Evolutionary conservation across 2,888 invertebrate species (phyloP), one percentile per base, ranked within the genome.

Genomic region (Ypsolopha scabrella): DNA sequence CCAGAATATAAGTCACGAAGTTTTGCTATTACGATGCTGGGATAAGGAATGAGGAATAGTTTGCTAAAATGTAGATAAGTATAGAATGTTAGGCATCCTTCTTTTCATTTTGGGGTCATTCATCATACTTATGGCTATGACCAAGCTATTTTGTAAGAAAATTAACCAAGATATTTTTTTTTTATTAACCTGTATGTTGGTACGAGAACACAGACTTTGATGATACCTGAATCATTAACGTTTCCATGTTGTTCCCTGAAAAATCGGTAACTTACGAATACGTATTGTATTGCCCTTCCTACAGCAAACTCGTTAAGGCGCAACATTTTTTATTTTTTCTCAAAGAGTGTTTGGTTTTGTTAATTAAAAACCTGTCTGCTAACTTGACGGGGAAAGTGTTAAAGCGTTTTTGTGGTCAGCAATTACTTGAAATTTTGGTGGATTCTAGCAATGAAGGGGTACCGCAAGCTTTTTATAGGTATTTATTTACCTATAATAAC

Each of bases 301-400:
- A n/a, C 60, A 50, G 68, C 59, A 65, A 67, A 68, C 67, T 69
- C 67, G 64, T 70, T 70, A 69, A 62, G 63, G 60, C 55, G 51
- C 57, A 59, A 55, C 54, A 58, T 62, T 65, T 66, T 64, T 66
- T 63, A 57, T 59, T 38, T 41, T 13, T 57, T 52, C 55, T 50
- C 54, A 51, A 59, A 57, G 58, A 60, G 63, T 65, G 51, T 66
- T 63, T 61, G 61, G 65, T 56, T 64, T 64, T 65, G 68, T 68
- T 69, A 69, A 68, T 70, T 68, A 68, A 67, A 70, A 69, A 65
- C 66, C 67, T 67, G 67, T 63, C 67, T 58, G 57, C 54, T 50
- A 54, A 51, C 58, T 54, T 55, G 57, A 54, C 51, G 51, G 53
- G 52, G 55, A 51, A 41, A 46, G 57, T n/a, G 24, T 48, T 39